A percentile compares a stretch with the other conserved stretches of the same genome.
These are phyloP conservation scores for Scatophagus argus DNA, from an alignment of 2,113 vertebrate species.

Conservation along the genomic window DNA sequence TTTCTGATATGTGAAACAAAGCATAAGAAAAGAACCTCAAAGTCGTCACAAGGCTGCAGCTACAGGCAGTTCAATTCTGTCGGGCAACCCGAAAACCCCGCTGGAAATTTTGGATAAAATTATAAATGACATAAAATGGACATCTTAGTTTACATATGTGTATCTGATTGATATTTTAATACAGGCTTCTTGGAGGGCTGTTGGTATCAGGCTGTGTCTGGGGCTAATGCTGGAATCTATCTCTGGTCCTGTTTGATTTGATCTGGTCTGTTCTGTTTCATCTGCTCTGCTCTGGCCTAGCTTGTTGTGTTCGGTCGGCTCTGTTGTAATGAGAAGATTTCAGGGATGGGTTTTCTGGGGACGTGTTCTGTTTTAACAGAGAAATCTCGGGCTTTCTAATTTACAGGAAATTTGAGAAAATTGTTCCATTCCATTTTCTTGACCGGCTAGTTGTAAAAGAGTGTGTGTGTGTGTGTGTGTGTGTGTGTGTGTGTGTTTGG, in stretches of 20 bases:
- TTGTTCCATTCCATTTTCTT: conserved; percentile 83
- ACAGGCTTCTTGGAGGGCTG: not conserved
- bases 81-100: too few relatives aligned
- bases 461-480: conserved; percentile 27
- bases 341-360: conserved; percentile 23
- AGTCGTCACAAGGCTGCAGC: too few relatives aligned
- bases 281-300: conserved; percentile 15
- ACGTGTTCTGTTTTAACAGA: conserved; percentile 57
- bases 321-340: conserved; percentile 70
- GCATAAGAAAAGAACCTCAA: not conserved
- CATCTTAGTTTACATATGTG: not conserved
- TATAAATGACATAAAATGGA: not conserved
- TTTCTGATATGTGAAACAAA: not conserved
- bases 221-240: not conserved
- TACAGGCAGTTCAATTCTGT: too few relatives aligned
- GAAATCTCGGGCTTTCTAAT: conserved; percentile 84
- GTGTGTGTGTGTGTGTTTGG: conserved; percentile 28
- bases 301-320: conserved; percentile 24
- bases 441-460: conserved; percentile 58
- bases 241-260: conserved; percentile 28
- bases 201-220: too few relatives aligned
- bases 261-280: conserved; percentile 21
- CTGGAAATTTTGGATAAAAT: not conserved
- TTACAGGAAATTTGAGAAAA: conserved; percentile 91
- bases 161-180: not conserved